Conservation (phyloP, 1,140 invertebrate genomes). For the Archivesica marissinica region DNA sequence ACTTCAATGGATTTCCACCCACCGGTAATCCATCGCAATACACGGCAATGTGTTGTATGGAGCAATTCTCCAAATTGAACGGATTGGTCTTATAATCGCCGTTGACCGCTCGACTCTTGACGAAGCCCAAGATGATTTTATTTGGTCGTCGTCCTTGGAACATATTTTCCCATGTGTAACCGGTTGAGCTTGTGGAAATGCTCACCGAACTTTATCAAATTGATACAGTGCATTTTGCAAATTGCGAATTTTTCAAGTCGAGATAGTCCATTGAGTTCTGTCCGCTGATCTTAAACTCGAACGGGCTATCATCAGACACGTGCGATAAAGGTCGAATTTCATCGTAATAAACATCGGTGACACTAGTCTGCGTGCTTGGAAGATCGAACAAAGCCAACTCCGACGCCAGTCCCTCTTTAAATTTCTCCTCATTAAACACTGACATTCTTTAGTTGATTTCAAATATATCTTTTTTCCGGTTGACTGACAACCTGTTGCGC, state of each 20-base stretch:
- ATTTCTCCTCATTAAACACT: slow-evolving; percentile 8
- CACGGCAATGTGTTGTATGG: slow-evolving; percentile 46
- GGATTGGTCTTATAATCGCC: slow-evolving; percentile 51
- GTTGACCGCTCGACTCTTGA: neutral
- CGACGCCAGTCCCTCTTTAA: slow-evolving; percentile 26
- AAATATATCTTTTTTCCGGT: slow-evolving; percentile 6
- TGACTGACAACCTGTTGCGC: neutral
- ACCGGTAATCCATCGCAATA: slow-evolving; percentile 49
- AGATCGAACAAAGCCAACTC: slow-evolving; percentile 44
- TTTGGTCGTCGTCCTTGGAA: slow-evolving; percentile 46
- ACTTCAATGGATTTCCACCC: slow-evolving; percentile 40
- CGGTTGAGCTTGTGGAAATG: slow-evolving; percentile 29
- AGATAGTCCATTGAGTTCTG: slow-evolving; percentile 44
- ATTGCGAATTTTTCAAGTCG: too few species aligned
- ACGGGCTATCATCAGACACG: slow-evolving; percentile 31
- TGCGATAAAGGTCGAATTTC: slow-evolving; percentile 37
- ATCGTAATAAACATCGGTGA: slow-evolving; percentile 24
- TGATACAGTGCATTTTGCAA: too few species aligned
- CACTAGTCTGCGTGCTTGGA: slow-evolving; percentile 31
- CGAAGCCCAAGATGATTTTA: slow-evolving; percentile 13
- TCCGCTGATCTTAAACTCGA: slow-evolving; percentile 53
- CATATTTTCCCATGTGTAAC: slow-evolving; percentile 52
- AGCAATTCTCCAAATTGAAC: slow-evolving; percentile 49
- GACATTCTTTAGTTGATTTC: slow-evolving; percentile 11
- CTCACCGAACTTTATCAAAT: too few species aligned